Conservation (phyloP, 2,113 vertebrate species). For the Erythrocercus mccallii region DNA sequence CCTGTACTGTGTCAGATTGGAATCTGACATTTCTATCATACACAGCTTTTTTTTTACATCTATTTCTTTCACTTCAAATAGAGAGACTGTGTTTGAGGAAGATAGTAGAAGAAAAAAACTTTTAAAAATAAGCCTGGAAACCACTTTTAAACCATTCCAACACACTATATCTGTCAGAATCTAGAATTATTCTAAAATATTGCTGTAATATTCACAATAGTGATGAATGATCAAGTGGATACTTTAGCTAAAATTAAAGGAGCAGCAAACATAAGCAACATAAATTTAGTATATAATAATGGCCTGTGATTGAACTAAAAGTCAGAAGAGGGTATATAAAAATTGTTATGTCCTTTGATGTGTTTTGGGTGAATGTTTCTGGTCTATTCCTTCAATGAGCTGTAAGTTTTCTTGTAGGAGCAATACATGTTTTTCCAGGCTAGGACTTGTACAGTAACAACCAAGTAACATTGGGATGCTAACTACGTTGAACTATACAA, state of each 20-base stretch:
- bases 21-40: background rate
- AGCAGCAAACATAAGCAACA: background rate
- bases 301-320: background rate
- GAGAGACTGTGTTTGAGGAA: background rate
- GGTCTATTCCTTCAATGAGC: background rate
- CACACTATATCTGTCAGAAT: background rate
- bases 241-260: background rate
- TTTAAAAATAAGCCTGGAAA: background rate
- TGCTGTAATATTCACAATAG: background rate
- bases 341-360: rapidly evolving
- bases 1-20: background rate
- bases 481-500: background rate
- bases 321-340: background rate
- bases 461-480: background rate
- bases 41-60: background rate
- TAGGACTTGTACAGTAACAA: background rate
- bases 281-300: background rate
- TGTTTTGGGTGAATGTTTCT: background rate
- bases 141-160: background rate
- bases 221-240: background rate
- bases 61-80: background rate
- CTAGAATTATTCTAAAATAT: background rate
- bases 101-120: background rate
- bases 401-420: background rate
- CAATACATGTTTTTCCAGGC: background rate